A percentile compares a stretch with the other conserved stretches of the same genome.
phyloP scores from a whole-genome alignment of 2,888 invertebrate species.

The Chloroclysta siterata region DNA sequence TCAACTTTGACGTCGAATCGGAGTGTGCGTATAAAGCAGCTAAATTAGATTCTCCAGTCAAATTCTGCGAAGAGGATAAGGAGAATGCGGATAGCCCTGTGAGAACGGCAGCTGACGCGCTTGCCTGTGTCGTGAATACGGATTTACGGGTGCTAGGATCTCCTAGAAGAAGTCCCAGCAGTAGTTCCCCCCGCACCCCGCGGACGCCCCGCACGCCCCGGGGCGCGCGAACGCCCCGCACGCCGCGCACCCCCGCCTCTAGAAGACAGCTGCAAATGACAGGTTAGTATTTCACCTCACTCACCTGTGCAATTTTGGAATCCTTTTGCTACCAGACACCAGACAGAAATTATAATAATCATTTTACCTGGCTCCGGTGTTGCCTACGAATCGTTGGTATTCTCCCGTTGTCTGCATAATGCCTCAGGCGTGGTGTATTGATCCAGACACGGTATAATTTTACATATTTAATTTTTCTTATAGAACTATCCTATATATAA shows the following conservation, averaged over 20 bases:
- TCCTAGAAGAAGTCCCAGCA: slow-evolving; percentile 62
- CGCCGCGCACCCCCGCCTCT: slow-evolving; percentile 77
- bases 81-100: slow-evolving; percentile 67
- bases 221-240: slow-evolving; percentile 70
- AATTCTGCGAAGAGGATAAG: slow-evolving; percentile 74
- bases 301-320: slow-evolving; percentile 37
- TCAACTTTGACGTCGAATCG: slow-evolving; percentile 85
- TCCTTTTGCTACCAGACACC: slow-evolving; percentile 41
- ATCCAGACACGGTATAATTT: slow-evolving; percentile 29
- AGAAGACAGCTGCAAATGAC: slow-evolving; percentile 83
- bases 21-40: slow-evolving; percentile 70
- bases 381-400: slow-evolving; percentile 45
- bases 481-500: background rate
- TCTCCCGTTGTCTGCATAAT: slow-evolving; percentile 51
- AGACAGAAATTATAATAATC: slow-evolving; percentile 40
- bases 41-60: slow-evolving; percentile 76
- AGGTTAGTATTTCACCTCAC: slow-evolving; percentile 61
- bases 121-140: slow-evolving; percentile 75
- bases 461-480: slow-evolving; percentile 4
- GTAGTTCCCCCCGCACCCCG: slow-evolving; percentile 68
- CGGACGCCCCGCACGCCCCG: slow-evolving; percentile 69
- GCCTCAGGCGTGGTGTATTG: slow-evolving; percentile 36
- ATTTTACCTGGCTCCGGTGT: slow-evolving; percentile 40
- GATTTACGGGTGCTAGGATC: slow-evolving; percentile 73
- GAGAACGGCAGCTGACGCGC: slow-evolving; percentile 68